A percentile compares a stretch with the other conserved stretches of the same genome.
These are phyloP conservation scores for Drosophila quadrilineata DNA, from an alignment of 1,140 invertebrate genomes.

Conservation along the genomic window DNA sequence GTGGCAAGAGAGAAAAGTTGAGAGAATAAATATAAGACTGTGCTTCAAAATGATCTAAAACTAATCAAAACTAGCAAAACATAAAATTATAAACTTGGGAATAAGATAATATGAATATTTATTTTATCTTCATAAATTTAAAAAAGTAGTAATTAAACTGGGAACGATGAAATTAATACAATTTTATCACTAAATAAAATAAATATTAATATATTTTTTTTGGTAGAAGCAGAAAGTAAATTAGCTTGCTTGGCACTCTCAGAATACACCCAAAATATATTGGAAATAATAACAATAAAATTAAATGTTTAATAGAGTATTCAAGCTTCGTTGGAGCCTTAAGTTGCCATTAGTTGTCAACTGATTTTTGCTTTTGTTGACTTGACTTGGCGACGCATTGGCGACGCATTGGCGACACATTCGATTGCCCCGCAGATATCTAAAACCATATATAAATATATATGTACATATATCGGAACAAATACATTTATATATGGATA, in stretches of 20 bases:
- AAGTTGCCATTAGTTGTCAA: conserved; percentile 1
- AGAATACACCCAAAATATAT: neutral
- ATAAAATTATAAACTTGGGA: no score
- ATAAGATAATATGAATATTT: no score
- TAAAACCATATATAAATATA: neutral
- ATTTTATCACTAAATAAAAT: no score
- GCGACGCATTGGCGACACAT: conserved; percentile 67
- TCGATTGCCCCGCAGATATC: conserved; percentile 63
- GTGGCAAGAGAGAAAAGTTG: no score
- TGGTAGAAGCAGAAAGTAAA: neutral
- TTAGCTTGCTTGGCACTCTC: neutral
- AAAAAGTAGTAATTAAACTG: no score
- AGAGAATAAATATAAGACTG: no score
- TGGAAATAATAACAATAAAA: neutral
- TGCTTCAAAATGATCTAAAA: no score
- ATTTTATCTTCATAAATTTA: no score
- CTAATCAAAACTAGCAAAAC: no score
- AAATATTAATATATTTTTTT: no score
- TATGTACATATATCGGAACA: neutral
- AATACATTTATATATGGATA: no score
- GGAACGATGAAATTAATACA: no score
- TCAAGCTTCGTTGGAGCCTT: neutral
- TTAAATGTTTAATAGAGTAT: conserved; percentile 2
- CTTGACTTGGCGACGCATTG: conserved; percentile 14
- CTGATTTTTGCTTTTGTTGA: conserved; percentile 11